These are phyloP conservation scores for Ametastegia equiseti DNA, from an alignment of 2,888 invertebrate species.

Conservation along the genomic window DNA sequence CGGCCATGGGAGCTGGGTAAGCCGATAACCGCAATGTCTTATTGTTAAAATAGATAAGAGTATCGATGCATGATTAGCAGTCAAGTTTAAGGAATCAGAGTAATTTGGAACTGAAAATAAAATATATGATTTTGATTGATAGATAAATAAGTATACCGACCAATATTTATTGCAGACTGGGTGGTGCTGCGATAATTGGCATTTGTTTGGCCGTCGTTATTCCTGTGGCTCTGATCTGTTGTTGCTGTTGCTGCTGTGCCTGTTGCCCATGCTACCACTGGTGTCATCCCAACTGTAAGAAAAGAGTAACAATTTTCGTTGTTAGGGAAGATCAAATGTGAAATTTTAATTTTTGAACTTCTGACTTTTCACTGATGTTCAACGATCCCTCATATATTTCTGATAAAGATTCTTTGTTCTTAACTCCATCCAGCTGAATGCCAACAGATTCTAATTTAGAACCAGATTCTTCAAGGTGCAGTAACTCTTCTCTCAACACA, in stretches of 20 bases:
- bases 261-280: slow-evolving; percentile 71
- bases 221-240: slow-evolving; percentile 60
- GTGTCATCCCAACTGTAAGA: slow-evolving; percentile 69
- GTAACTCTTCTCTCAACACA: no score
- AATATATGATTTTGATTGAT: background rate
- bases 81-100: background rate
- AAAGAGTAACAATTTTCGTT: background rate
- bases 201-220: slow-evolving; percentile 53
- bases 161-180: slow-evolving; percentile 58
- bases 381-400: no score
- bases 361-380: no score
- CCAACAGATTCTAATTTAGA: no score
- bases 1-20: no score
- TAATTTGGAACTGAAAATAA: background rate
- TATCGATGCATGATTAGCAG: background rate
- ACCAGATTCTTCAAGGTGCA: no score
- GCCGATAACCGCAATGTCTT: no score
- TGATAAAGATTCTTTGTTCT: no score
- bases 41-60: no score
- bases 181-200: slow-evolving; percentile 52
- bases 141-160: background rate
- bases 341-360: no score
- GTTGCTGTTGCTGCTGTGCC: slow-evolving; percentile 69
- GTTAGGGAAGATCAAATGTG: no score
- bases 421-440: no score